Conservation (phyloP, 2,888 invertebrate species). For the Alsophila aescularia region DNA sequence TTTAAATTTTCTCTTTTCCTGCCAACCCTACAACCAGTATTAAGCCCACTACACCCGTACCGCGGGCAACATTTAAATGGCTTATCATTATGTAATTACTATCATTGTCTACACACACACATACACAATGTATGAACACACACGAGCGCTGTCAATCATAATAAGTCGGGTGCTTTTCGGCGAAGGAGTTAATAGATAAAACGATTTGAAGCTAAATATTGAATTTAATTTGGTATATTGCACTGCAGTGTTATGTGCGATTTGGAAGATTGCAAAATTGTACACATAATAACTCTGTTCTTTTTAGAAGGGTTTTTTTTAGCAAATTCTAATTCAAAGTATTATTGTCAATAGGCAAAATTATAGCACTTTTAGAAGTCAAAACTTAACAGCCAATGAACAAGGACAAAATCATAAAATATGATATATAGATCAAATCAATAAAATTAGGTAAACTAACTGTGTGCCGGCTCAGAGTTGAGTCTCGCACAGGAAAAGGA, state of each 20-base stretch:
- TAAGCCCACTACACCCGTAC: conserved; percentile 69
- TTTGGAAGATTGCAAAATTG: background rate
- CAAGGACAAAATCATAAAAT: too few relatives aligned
- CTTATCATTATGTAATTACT: conserved; percentile 84
- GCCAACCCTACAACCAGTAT: conserved; percentile 60
- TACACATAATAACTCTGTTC: background rate
- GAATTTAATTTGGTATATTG: conserved; percentile 7
- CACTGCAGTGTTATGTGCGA: background rate
- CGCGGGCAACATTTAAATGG: conserved; percentile 79
- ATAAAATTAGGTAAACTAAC: too few relatives aligned
- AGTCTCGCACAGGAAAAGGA: too few relatives aligned
- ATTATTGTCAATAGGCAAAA: too few relatives aligned
- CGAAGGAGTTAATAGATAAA: conserved; percentile 32
- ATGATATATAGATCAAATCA: too few relatives aligned
- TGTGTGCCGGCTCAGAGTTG: too few relatives aligned
- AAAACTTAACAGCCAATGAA: too few relatives aligned
- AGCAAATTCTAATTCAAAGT: too few relatives aligned
- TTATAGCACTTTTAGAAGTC: too few relatives aligned
- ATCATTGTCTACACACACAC: conserved; percentile 74
- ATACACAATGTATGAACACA: conserved; percentile 24
- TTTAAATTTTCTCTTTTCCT: conserved; percentile 38
- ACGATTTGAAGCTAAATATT: conserved; percentile 16
- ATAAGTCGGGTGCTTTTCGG: conserved; percentile 35
- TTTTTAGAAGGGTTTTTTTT: too few relatives aligned
- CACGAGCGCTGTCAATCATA: conserved; percentile 48